Evolutionary conservation across 2,888 invertebrate species (phyloP).

Genomic region (Galeopsomyia nigrocyanea): DNA sequence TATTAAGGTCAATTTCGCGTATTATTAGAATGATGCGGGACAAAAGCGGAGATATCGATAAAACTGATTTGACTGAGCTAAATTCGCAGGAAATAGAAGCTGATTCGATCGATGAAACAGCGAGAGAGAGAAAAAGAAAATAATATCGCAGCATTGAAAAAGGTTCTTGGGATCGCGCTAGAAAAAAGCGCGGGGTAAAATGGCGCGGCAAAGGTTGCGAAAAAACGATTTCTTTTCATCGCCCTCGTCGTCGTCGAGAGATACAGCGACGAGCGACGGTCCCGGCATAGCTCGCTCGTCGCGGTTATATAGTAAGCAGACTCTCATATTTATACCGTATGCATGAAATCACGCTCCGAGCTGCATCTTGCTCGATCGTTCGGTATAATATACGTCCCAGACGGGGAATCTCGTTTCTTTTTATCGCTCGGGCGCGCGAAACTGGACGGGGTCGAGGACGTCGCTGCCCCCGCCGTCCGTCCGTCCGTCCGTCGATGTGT

Average conservation of each 20-base stretch:
- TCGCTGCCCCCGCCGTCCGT: too few relatives aligned
- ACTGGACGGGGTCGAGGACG: not conserved
- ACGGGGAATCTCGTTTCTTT: constrained; percentile 3
- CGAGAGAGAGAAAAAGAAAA: too few relatives aligned
- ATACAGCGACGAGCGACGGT: not conserved
- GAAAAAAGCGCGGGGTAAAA: not conserved
- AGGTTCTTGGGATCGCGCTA: too few relatives aligned
- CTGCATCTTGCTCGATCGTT: not conserved
- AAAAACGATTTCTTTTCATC: constrained; percentile 1
- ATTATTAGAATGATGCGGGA: too few relatives aligned
- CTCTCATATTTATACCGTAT: constrained; percentile 15
- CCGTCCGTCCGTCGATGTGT: not conserved
- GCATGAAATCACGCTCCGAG: constrained; percentile 20
- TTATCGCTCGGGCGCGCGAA: constrained; percentile 10
- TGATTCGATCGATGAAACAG: too few relatives aligned
- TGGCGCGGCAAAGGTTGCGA: not conserved
- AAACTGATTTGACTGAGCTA: too few relatives aligned
- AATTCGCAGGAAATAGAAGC: too few relatives aligned
- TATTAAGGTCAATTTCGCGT: too few relatives aligned
- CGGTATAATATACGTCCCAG: not conserved
- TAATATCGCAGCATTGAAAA: too few relatives aligned
- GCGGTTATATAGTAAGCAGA: not conserved
- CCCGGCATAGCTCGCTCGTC: not conserved
- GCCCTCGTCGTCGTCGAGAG: not conserved
- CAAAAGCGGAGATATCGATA: too few relatives aligned